These are phyloP conservation scores for Diachasmimorpha longicaudata DNA, from an alignment of 1,140 invertebrate genomes.

Conservation along the genomic window DNA sequence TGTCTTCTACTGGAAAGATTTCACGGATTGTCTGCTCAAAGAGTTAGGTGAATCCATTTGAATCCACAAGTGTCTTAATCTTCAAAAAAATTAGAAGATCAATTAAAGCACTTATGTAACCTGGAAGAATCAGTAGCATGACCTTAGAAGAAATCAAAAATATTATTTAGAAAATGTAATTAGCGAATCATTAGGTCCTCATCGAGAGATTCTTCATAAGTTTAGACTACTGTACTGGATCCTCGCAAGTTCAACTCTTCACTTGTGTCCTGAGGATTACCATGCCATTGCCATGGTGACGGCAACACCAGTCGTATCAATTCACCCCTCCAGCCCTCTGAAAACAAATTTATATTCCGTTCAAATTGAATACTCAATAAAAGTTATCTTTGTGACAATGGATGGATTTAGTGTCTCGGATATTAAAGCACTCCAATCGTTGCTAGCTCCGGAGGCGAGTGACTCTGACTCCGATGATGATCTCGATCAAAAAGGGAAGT, in stretches of 20 bases:
- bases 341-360: too few species aligned
- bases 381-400: background rate
- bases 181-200: background rate
- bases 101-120: too few species aligned
- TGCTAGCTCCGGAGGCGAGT: slow-evolving; percentile 41
- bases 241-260: background rate
- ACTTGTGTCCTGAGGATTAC: too few species aligned
- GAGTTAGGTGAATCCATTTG: too few species aligned
- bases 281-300: background rate
- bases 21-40: too few species aligned
- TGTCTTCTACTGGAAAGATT: too few species aligned
- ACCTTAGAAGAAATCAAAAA: too few species aligned
- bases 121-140: too few species aligned
- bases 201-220: background rate
- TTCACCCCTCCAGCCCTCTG: background rate
- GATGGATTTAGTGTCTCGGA: slow-evolving; percentile 39
- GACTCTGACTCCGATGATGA: slow-evolving; percentile 56
- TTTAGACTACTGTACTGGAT: background rate
- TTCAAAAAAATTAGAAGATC: too few species aligned
- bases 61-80: too few species aligned
- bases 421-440: slow-evolving; percentile 49
- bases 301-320: background rate
- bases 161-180: too few species aligned
- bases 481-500: slow-evolving; percentile 45
- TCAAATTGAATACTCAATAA: too few species aligned